Evolutionary conservation across 2,113 vertebrate genomes (phyloP).

Genomic region (Pachycephala philippinensis): DNA sequence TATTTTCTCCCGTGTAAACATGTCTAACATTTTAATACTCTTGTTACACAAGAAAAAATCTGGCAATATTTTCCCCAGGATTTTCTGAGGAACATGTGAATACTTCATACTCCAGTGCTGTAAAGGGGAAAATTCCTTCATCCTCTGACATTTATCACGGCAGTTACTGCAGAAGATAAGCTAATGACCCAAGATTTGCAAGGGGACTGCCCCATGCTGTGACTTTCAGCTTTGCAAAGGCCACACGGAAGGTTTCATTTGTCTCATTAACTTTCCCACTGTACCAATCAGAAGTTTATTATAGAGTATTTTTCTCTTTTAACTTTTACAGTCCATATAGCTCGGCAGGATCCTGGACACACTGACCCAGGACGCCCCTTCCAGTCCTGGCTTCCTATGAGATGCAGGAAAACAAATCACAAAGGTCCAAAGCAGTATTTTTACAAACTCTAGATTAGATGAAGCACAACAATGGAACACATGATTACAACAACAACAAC

Average conservation of each 20-base stretch:
- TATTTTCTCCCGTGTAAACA: neutral
- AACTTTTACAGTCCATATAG: constrained; percentile 63
- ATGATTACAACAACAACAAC: neutral
- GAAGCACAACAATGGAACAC: constrained; percentile 26
- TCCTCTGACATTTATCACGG: constrained; percentile 26
- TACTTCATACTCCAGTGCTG: neutral
- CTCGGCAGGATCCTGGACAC: constrained; percentile 28
- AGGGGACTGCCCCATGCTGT: constrained; percentile 24
- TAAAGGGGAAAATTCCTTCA: constrained; percentile 14
- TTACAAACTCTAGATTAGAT: constrained; percentile 33
- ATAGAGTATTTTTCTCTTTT: constrained; percentile 50
- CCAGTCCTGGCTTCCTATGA: neutral
- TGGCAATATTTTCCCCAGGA: neutral
- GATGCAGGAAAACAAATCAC: constrained; percentile 38
- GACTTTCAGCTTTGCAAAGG: constrained; percentile 19
- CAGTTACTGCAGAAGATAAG: constrained; percentile 59
- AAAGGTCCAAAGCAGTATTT: constrained; percentile 53
- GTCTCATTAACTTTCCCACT: constrained; percentile 54
- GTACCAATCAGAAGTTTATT: constrained; percentile 52
- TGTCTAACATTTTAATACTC: neutral
- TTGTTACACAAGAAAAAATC: neutral
- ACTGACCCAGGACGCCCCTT: constrained; percentile 19
- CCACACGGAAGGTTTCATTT: constrained; percentile 61
- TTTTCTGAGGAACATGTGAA: constrained; percentile 40
- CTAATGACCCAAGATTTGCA: constrained; percentile 60